Base-by-base conservation (phyloP, 2,888 invertebrate species). In the Macaria notata region DNA sequence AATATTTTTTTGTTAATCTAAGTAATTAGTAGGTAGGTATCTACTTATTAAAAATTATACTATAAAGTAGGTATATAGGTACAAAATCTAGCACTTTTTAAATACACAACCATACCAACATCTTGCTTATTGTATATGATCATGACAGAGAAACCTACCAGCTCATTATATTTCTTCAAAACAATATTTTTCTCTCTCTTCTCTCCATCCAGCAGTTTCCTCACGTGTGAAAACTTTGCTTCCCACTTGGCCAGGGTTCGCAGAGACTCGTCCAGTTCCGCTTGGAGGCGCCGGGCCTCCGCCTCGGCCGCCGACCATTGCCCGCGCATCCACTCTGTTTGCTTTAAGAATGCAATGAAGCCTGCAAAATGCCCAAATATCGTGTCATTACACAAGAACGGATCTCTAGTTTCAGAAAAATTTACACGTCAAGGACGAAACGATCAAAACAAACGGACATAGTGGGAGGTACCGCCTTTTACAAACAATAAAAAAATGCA, bases 181-280 rank as follows among this genome's bases (percentile, higher is more conserved):
- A 94, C 94, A 69, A 92, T 92, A 56, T 94, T 93, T 29, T 96
- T 90, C 52, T 93, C 94, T 62, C 94, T 93, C 69, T 95, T 95
- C 74, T 98, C 97, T 61, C 94, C 93, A 70, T 97, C 97, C 0
- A 97, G 87, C 43, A 97, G 90, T 68, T 95, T 95, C 54, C 97
- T 92, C 0, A 96, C 96, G 80, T 96, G 95, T 67, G 94, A 94
- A 62, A 98, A 92, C 78, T 97, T 96, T 3, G 94, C 94, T 72
- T 97, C 96, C 71, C 96, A 92, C 70, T 95, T 95, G 4, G 94
- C 93, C 57, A 95, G 94, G 47, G 96, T 95, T 29, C 94, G 92
- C 41, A 95, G 93, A 3, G 95, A 93, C 50, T 94, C 93, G 62
- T 96, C 95, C 31, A 97, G 81, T 69, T 95, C 94, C 0, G 93